Base-by-base conservation (phyloP, 2,113 vertebrate species). In the Cryptomyrus ogoouensis region DNA sequence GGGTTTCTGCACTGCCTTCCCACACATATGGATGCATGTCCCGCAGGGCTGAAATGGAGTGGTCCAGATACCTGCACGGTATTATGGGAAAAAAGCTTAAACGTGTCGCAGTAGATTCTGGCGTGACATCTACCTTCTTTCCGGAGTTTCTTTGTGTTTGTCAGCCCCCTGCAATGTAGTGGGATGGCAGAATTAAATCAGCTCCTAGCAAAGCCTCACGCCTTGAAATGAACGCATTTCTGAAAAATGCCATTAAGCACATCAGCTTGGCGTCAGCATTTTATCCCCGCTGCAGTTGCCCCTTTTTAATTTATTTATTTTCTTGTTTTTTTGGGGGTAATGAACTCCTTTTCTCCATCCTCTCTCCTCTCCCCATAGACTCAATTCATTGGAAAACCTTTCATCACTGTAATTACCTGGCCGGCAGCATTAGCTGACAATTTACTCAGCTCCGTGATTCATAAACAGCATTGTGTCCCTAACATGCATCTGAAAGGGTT, bases 371-470 rank as follows among this genome's bases (percentile, higher is more conserved):
- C 77, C 27, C 77, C 39, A 35, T 87, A 90, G 89, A 92, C 89
- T 46, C 47, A 13, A 47, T 90, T 66, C 42, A 90, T 88, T 88
- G 49, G 86, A 58, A 77, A 66, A 46, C 87, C 89, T 91, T 94
- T 92, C 90, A 93, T 95, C 93, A 93, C 91, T 91, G 90, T 92
- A 94, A 94, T 95, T 93, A 93, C 94, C 92, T 87, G 66, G 92
- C 90, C n/a, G 89, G 93, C 90, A 13, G 62, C 91, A 93, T 91
- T 91, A 91, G 94, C 93, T 93, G 92, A 92, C 90, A 91, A 35
- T 93, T 93, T 91, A 91, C 88, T 95, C 90, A 47, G 91, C 80
- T 88, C 83, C 91, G 86, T 90, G 91, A 89, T 84, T 90, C 74
- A 90, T 58, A 90, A 90, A 83, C 90, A 91, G 89, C 94, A 92